A percentile compares a stretch with the other conserved stretches of the same genome.
Evolutionary conservation across 2,797 vertebrate species (phyloP).

Genomic region (Tangara arthus): DNA sequence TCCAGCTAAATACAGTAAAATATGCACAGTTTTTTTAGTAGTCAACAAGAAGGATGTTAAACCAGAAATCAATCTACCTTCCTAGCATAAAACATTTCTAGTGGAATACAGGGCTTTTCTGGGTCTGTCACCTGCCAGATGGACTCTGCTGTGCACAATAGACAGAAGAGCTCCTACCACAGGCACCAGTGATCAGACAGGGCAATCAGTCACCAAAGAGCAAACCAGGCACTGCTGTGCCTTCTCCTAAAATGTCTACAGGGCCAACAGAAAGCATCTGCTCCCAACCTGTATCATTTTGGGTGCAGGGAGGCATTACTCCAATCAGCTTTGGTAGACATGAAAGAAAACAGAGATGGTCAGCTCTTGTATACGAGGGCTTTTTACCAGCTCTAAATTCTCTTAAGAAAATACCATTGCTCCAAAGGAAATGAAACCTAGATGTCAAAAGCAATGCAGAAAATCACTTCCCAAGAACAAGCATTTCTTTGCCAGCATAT

Average conservation of each 20-base stretch:
- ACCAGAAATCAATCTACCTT: background rate
- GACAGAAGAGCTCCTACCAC: background rate
- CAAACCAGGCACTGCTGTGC: background rate
- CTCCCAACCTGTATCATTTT: background rate
- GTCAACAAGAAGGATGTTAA: background rate
- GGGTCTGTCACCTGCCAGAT: background rate
- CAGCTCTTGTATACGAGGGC: background rate
- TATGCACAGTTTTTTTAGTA: background rate
- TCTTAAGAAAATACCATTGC: background rate
- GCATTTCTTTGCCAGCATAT: background rate
- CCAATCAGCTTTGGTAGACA: background rate
- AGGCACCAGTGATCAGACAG: background rate
- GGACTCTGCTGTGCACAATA: background rate
- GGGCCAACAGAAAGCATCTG: background rate
- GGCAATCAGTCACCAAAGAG: background rate
- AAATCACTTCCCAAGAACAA: background rate
- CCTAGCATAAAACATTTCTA: background rate
- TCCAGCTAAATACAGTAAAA: background rate
- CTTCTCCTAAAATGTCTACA: background rate
- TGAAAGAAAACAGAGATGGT: background rate
- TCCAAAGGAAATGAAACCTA: background rate
- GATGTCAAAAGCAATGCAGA: background rate
- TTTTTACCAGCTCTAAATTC: background rate
- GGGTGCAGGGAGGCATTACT: background rate
- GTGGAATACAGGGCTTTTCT: background rate